Evolutionary conservation across 1,140 invertebrate genomes (phyloP).

Genomic region (Scaptomyza graminum): DNA sequence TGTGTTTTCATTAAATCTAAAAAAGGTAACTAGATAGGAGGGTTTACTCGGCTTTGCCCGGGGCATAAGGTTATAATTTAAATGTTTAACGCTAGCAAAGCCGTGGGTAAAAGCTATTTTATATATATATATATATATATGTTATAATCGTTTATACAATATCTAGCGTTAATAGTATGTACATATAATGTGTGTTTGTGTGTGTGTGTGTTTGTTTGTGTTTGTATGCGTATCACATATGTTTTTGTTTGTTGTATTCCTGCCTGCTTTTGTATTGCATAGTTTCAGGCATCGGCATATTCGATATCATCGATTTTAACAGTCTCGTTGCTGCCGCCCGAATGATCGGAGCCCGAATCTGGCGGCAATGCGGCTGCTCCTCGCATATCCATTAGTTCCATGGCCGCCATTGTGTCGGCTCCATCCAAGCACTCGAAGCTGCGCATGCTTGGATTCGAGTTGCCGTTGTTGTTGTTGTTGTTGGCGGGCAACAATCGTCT

Average conservation of each 20-base stretch:
- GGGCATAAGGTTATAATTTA: neutral
- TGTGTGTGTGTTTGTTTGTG: constrained; percentile 4
- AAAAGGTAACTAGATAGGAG: neutral
- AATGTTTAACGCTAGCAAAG: neutral
- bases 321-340: constrained; percentile 82
- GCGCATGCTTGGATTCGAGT: constrained; percentile 32
- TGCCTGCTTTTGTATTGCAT: constrained; percentile 28
- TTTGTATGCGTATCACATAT: constrained; percentile 23
- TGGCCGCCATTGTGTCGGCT: constrained; percentile 63
- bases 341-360: constrained; percentile 80
- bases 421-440: constrained; percentile 62
- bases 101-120: neutral
- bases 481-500: constrained; percentile 4
- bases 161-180: neutral
- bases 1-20: neutral
- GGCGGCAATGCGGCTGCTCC: constrained; percentile 52
- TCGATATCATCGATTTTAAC: constrained; percentile 81
- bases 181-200: neutral
- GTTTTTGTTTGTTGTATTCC: neutral
- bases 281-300: constrained; percentile 76
- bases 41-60: neutral
- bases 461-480: constrained; percentile 19
- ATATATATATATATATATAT: neutral
- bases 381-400: constrained; percentile 75
- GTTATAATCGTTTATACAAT: neutral